Percentiles rank a stretch among this genome's conserved stretches.
These are phyloP conservation scores for Squalus acanthias DNA, from an alignment of 2,797 vertebrate species.

Conservation along the genomic window DNA sequence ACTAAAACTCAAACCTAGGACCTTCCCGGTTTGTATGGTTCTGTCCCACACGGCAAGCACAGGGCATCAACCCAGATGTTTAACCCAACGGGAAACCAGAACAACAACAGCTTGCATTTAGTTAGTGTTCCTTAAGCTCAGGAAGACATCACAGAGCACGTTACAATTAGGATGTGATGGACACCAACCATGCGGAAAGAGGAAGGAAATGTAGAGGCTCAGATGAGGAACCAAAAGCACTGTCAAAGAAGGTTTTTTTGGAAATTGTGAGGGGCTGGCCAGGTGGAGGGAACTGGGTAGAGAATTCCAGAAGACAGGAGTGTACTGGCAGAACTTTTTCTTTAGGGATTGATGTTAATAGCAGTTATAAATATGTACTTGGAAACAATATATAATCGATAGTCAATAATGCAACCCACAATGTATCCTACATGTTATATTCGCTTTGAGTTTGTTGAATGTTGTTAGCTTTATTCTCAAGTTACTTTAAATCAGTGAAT, in stretches of 20 bases:
- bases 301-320: neutral
- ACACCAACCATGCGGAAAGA: neutral
- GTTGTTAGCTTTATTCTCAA: neutral
- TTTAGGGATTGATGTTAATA: neutral
- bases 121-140: neutral
- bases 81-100: neutral
- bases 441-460: neutral
- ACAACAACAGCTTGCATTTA: neutral
- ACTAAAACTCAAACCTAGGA: neutral
- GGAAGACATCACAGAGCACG: neutral
- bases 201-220: neutral
- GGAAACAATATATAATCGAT: neutral
- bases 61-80: neutral
- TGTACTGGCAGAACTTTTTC: neutral
- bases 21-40: neutral
- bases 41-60: neutral
- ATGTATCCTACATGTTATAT: neutral
- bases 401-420: neutral
- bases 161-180: neutral
- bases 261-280: neutral
- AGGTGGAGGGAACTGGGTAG: neutral
- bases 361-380: neutral
- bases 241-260: neutral
- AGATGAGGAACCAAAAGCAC: neutral
- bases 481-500: neutral